A percentile compares a stretch with the other conserved stretches of the same genome.
These are phyloP conservation scores for Rhagoletis pomonella DNA, from an alignment of 1,140 invertebrate genomes.

Conservation along the genomic window DNA sequence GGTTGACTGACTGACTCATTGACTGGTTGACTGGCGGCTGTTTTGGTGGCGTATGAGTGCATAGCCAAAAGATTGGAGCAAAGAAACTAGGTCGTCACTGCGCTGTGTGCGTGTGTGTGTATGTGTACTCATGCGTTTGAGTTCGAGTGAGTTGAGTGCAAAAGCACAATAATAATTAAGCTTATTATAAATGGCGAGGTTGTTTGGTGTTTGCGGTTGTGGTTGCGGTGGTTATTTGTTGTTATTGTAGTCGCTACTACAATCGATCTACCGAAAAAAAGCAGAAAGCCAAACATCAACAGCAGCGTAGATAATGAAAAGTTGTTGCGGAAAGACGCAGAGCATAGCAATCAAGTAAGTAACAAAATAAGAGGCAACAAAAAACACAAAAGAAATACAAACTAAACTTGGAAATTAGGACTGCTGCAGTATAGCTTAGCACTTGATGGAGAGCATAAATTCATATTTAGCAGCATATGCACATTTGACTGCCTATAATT, in stretches of 20 bases:
- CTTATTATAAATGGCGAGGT: conserved; percentile 49
- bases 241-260: not conserved
- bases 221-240: not conserved
- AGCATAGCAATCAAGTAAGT: not conserved
- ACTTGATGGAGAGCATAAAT: too few relatives aligned
- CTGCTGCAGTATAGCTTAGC: too few relatives aligned
- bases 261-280: not conserved
- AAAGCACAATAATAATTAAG: conserved; percentile 51
- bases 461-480: too few relatives aligned
- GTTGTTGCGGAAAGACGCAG: not conserved
- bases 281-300: not conserved
- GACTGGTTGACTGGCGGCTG: not conserved
- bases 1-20: not conserved
- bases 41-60: not conserved
- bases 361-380: not conserved
- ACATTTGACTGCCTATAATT: too few relatives aligned
- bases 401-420: not conserved
- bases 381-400: not conserved
- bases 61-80: conserved; percentile 29
- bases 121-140: not conserved
- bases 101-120: not conserved
- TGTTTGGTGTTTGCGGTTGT: conserved; percentile 34
- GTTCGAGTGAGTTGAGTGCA: conserved; percentile 12
- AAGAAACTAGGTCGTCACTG: conserved; percentile 43
- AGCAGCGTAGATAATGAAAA: conserved; percentile 23